Percentiles rank a stretch among this genome's conserved stretches.
phyloP scores from a whole-genome alignment of 2,113 vertebrate species.

The Terrapene triunguis region DNA sequence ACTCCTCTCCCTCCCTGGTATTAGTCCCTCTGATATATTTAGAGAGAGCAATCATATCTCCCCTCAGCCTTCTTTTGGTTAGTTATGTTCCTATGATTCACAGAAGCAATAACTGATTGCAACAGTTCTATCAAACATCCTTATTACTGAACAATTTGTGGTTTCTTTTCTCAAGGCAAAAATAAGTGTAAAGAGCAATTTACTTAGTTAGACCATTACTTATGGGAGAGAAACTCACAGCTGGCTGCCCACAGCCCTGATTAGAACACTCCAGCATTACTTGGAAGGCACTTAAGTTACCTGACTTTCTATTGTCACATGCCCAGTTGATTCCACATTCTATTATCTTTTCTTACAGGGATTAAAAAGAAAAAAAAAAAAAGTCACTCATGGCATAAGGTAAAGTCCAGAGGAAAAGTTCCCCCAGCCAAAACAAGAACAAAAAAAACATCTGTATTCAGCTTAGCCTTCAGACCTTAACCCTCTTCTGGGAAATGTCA shows the following conservation, averaged over 20 bases:
- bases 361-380: background rate
- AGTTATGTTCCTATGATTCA: background rate
- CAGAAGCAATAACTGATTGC: background rate
- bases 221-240: constrained; percentile 37
- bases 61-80: too few relatives aligned
- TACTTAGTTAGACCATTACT: background rate
- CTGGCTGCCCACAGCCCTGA: constrained; percentile 56
- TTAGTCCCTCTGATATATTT: too few relatives aligned
- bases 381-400: background rate
- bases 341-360: background rate
- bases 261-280: constrained; percentile 51
- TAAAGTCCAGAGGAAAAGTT: background rate
- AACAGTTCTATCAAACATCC: background rate
- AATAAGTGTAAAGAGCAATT: constrained; percentile 49
- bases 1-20: too few relatives aligned
- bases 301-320: constrained; percentile 35
- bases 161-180: constrained; percentile 34
- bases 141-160: constrained; percentile 28
- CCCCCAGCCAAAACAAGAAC: background rate
- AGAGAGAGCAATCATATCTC: too few relatives aligned
- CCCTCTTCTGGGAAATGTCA: background rate
- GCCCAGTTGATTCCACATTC: constrained; percentile 43
- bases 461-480: background rate
- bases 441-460: background rate
- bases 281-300: constrained; percentile 59